A percentile compares a stretch with the other conserved stretches of the same genome.
Conservation (phyloP, 2,113 vertebrate genomes). For the Macquaria ambigua region DNA sequence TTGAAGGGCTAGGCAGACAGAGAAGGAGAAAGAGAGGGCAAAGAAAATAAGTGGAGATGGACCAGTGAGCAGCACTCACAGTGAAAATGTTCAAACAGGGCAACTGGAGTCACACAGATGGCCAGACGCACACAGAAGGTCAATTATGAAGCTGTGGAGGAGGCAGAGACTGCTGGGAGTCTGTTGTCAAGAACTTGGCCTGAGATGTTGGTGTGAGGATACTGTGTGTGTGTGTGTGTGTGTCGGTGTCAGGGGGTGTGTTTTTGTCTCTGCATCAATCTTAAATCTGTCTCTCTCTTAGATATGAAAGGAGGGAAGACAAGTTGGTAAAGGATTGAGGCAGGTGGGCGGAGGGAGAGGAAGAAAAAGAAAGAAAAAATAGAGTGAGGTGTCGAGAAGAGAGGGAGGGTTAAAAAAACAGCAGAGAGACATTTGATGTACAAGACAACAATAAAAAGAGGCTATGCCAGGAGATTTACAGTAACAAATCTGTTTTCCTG, state of each 20-base stretch:
- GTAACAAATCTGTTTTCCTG: constrained; percentile 44
- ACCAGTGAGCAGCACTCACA: constrained; percentile 41
- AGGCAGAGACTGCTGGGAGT: constrained; percentile 72
- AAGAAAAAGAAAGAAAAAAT: background rate
- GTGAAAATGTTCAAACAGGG: constrained; percentile 53
- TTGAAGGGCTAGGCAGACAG: constrained; percentile 37
- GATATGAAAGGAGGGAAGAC: constrained; percentile 14
- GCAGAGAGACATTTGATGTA: constrained; percentile 22
- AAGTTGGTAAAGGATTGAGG: background rate
- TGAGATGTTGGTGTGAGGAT: constrained; percentile 65
- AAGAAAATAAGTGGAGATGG: constrained; percentile 25
- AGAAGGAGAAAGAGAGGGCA: constrained; percentile 51
- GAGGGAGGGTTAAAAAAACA: background rate
- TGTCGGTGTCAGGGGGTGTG: constrained; percentile 21
- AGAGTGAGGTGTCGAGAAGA: background rate
- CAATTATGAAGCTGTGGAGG: constrained; percentile 72
- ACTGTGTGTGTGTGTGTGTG: constrained; percentile 25
- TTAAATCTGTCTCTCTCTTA: constrained; percentile 37
- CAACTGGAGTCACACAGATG: constrained; percentile 67
- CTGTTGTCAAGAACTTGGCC: constrained; percentile 70
- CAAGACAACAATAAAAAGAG: constrained; percentile 31
- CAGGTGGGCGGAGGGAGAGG: constrained; percentile 26
- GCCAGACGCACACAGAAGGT: constrained; percentile 68
- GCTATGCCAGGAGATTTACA: constrained; percentile 28
- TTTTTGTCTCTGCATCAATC: constrained; percentile 22